These are phyloP conservation scores for Habropoda laboriosa DNA, from an alignment of 1,140 invertebrate genomes.

Conservation along the genomic window DNA sequence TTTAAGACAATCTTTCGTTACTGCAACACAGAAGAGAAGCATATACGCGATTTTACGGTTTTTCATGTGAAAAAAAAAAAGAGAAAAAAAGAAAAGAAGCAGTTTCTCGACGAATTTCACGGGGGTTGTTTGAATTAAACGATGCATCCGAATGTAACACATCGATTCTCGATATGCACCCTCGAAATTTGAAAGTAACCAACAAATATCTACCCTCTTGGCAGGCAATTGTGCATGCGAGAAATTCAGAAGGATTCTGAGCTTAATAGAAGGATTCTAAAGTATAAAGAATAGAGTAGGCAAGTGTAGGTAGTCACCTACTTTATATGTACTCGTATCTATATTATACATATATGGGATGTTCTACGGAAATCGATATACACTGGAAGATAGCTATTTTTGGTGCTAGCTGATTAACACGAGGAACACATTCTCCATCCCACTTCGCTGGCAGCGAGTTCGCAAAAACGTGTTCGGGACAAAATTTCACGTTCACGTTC, in stretches of 20 bases:
- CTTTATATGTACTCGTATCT: conserved; percentile 40
- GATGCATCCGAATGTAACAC: conserved; percentile 40
- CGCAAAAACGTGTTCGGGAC: background rate
- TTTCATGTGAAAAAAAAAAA: no score
- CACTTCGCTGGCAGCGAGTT: background rate
- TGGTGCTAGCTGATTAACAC: conserved; percentile 7
- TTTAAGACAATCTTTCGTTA: no score
- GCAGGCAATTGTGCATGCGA: conserved; percentile 63
- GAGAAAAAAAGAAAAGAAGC: no score
- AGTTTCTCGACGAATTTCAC: no score
- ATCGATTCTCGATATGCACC: conserved; percentile 37
- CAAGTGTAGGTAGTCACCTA: conserved; percentile 54
- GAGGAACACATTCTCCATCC: background rate
- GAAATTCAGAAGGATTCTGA: conserved; percentile 52
- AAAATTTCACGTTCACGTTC: background rate
- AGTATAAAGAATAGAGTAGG: conserved; percentile 55
- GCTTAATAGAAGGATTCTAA: conserved; percentile 51
- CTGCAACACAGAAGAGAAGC: no score
- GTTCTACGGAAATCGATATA: conserved; percentile 64
- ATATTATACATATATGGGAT: conserved; percentile 55
- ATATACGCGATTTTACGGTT: no score
- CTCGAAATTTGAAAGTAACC: conserved; percentile 29
- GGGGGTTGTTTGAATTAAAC: background rate
- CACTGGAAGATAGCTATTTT: conserved; percentile 35
- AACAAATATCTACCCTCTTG: conserved; percentile 53